Conservation (phyloP, 1,140 invertebrate genomes). For the Batillaria attramentaria region DNA sequence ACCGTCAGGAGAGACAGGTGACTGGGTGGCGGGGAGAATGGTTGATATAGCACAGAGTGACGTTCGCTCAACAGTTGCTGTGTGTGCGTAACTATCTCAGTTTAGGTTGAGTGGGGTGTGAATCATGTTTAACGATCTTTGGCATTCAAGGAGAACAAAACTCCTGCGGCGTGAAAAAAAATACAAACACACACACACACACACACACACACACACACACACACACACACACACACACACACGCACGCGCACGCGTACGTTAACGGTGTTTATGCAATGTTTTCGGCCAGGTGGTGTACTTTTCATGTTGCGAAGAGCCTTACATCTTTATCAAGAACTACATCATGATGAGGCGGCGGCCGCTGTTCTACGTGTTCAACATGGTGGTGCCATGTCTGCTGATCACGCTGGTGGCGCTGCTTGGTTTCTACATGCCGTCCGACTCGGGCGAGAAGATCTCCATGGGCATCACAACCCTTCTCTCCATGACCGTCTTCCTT, state of each 20-base stretch:
- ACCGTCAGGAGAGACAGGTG: slow-evolving; percentile 49
- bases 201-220: too few species aligned
- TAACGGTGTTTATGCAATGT: background rate
- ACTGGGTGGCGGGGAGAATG: slow-evolving; percentile 59
- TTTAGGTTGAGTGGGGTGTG: background rate
- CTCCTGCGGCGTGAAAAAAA: too few species aligned
- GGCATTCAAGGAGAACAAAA: background rate
- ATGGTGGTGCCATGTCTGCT: slow-evolving; percentile 91
- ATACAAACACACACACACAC: too few species aligned
- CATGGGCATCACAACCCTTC: slow-evolving; percentile 85
- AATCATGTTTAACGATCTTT: background rate
- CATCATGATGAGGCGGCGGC: slow-evolving; percentile 80
- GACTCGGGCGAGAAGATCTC: slow-evolving; percentile 89
- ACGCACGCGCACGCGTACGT: too few species aligned
- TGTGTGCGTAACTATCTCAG: background rate
- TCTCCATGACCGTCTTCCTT: slow-evolving; percentile 94
- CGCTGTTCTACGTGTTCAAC: slow-evolving; percentile 94
- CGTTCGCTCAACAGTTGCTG: background rate
- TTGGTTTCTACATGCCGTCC: slow-evolving; percentile 93
- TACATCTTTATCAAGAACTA: slow-evolving; percentile 69
- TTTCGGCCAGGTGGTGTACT: slow-evolving; percentile 81
- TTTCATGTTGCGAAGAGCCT: slow-evolving; percentile 78
- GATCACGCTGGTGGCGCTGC: slow-evolving; percentile 86
- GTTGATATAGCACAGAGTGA: background rate
- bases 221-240: too few species aligned